Base-by-base conservation (phyloP, 2,797 vertebrate genomes). In the Sebastes wilsoni region DNA sequence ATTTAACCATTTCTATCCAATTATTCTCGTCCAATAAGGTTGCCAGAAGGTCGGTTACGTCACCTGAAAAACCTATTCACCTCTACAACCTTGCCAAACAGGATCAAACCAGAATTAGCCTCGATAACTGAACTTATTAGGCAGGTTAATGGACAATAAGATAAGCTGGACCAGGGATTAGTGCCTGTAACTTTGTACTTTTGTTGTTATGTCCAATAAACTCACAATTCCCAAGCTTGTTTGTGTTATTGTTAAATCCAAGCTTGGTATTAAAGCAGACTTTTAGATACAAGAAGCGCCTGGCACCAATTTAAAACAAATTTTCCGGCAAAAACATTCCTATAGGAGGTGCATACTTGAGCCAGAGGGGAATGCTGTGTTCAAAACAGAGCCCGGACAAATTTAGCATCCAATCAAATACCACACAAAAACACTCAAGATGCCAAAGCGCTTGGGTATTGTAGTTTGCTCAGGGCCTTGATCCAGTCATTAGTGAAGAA, bases 401-500 rank as follows among this genome's bases (percentile, higher is more conserved):
- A 80, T 84, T 66, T 64, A 68, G 71, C 69, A 78, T 88, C 86
- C 61, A 86, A 77, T 82, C 77, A 85, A 81, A 83, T 30, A 28
- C 38, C 76, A 69, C 42, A 77, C 46, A 85, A 67, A 87, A 79
- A 69, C 70, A 72, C 58, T 56, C 16, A 56, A 54, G 75, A 85
- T 77, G 81, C 82, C 84, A 66, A 58, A 82, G 65, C 8, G 13
- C 34, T 75, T 18, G 55, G 36, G 84, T 58, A 70, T 80, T 82
- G 70, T 68, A 54, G 72, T 67, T 70, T 60, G 46, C 30, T 76
- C n/a, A 12, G 38, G 76, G 68, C 61, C 66, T 65, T 68, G 84
- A 88, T 86, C 77, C 77, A 67, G 83, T 83, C 81, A 87, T 94
- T 91, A 85, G 75, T 36, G 73, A 80, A 84, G 81, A 84, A 83